Conservation (phyloP, 35 echinoderm and acorn worm genomes). For the Acanthaster planci region DNA sequence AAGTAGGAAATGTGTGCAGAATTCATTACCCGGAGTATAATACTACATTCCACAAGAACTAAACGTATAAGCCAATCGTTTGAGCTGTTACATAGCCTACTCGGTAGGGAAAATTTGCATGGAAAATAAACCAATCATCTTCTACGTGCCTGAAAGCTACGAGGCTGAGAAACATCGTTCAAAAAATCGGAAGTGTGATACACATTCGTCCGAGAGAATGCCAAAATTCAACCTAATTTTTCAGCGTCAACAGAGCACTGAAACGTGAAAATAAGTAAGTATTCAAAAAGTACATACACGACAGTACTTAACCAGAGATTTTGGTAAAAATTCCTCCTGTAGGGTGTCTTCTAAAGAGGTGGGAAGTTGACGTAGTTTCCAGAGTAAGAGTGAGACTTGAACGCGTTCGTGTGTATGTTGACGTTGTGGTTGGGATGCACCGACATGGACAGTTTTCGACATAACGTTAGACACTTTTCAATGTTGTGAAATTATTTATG, state of each 20-base stretch:
- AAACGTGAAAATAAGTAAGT: conserved; percentile 21
- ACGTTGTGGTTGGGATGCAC: no score
- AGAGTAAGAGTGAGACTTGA: background rate
- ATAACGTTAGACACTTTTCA: no score
- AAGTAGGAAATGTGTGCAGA: background rate
- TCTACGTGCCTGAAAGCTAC: conserved; percentile 28
- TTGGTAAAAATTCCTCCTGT: conserved; percentile 12
- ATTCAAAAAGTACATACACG: background rate
- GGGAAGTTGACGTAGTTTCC: background rate
- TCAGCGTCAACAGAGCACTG: conserved; percentile 18
- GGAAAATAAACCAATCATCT: conserved; percentile 17
- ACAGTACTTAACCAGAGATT: background rate
- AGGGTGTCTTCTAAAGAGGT: background rate
- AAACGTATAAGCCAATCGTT: background rate
- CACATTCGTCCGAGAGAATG: conserved; percentile 19
- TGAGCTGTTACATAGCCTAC: background rate
- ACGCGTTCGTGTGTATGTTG: no score
- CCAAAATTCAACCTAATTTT: conserved; percentile 11
- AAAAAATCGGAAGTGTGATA: conserved; percentile 60
- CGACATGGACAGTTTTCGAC: no score
- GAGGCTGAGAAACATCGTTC: conserved; percentile 19
- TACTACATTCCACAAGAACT: background rate
- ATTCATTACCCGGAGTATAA: background rate
- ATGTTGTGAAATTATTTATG: no score
- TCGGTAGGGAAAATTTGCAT: conserved; percentile 6